Evolutionary conservation across 2,113 vertebrate species (phyloP).

Genomic region (Podilymbus podiceps): DNA sequence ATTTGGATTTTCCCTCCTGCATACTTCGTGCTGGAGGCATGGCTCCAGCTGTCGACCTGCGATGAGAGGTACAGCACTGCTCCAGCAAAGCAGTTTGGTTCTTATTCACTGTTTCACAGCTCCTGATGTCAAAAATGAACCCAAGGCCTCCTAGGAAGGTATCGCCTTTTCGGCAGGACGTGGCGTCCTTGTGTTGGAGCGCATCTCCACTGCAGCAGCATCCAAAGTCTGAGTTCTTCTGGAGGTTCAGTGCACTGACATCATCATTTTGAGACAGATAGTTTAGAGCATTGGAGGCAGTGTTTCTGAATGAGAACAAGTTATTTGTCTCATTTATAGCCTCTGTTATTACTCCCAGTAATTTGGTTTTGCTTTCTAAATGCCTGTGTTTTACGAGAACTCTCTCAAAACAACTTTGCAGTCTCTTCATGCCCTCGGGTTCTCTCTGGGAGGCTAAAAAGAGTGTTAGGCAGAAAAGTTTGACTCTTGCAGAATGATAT

Average conservation of each 20-base stretch:
- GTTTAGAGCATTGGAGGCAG: not conserved
- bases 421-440: not conserved
- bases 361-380: conserved; percentile 21
- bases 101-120: not conserved
- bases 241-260: not conserved
- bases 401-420: not conserved
- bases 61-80: not conserved
- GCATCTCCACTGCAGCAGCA: not conserved
- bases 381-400: conserved; percentile 3
- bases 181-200: not conserved
- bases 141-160: not conserved
- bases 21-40: not conserved
- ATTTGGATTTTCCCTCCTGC: not conserved
- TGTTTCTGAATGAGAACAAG: not conserved
- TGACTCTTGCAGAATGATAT: not conserved
- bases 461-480: not conserved
- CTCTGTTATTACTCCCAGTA: conserved; percentile 17
- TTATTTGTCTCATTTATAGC: conserved; percentile 39
- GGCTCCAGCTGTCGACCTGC: not conserved
- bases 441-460: conserved; percentile 15
- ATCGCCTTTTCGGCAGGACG: not conserved
- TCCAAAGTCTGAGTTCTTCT: not conserved
- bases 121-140: not conserved
- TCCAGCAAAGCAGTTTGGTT: not conserved
- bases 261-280: not conserved